Base-by-base conservation (phyloP, 2,113 vertebrate species). In the Triplophysa tibetana region DNA sequence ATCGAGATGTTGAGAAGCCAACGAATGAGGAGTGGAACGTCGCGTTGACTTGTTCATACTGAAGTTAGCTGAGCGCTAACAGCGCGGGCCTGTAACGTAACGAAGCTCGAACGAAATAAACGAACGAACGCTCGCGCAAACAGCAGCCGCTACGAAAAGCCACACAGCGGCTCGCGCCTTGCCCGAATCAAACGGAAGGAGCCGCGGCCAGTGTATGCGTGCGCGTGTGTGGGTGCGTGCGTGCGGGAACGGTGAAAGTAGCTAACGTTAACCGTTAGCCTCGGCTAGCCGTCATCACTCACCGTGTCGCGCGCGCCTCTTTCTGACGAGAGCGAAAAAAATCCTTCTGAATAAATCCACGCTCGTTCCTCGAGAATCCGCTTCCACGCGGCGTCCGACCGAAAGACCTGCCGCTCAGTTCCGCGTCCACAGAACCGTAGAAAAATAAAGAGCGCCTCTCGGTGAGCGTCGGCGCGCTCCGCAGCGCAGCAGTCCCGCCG, bases 381-480 rank as follows among this genome's bases (percentile, higher is more conserved):
- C 45, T 26, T 75, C 58, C 58, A 43, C 17, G 62, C 19, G 12
- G 43, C 24, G 79, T 84, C 80, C 38, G 50, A 41, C n/a, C 73
- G 23, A 45, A 48, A 63, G 38, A 33, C 13, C 60, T n/a, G 52
- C 54, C 19, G 17, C 54, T 56, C 19, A 3, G 54, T 2, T 52
- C 14, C 50, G 77, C 81, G 81, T 85, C 81, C 85, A 82, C 84
- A 52, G 13, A 52, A 52, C 81, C 82, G 79, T 80, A 52, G 82
- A 83, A 82, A 83, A 85, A 85, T 86, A 80, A 87, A 87, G 80
- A 87, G 85, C 87, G 87, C 87, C 86, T 84, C 87, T 88, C 84
- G 69, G 79, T 85, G 67, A 81, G 58, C 69, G 80, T 62, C 64
- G 79, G 66, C 54, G 79, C 77, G 79, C 83, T 75, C 73, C 73